Evolutionary conservation across 2,888 invertebrate genomes (phyloP), one percentile per base, ranked within the genome.

Genomic region (Apantesis nais): DNA sequence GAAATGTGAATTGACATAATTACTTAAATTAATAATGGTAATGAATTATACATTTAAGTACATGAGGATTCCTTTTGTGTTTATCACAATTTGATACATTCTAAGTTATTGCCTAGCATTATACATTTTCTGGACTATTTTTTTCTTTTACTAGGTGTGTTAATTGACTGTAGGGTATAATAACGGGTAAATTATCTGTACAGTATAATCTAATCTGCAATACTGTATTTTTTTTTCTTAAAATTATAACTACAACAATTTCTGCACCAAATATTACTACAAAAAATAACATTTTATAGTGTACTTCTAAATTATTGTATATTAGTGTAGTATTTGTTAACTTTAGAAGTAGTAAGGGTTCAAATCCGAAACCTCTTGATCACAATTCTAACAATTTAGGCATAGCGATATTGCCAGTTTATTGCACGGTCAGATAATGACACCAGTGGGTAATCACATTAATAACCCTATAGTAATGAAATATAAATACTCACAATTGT

Each of bases 401-500:
- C 14, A 12, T 41, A 14, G 3, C 41, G 1, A 9, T 41, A 41
- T 41, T 14, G 41, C 14, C 31, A 29, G 19, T 60, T 60, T 60
- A 60, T 34, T 41, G 1, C 14, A 11, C 11, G 41, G 41, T 41
- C 41, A 41, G 41, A 34, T 34, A 34, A 34, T n/a, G n/a, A n/a
- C n/a, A 34, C 5, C 34, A 34, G 34, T 4, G 2, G 34, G 34
- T 34, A 34, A 34, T 34, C 34, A 34, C 34, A 34, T 34, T 34
- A 34, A 34, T 34, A 34, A 34, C 34, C 5, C 34, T 34, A 4
- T 4, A 34, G 34, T 34, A 34, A 34, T 34, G n/a, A 25, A 25
- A 3, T n/a, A 69, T 62, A 65, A 68, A 37, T 64, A 90, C 91
- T 92, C 87, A 97, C 97, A 95, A 98, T 98, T 74, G 98, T 99